phyloP scores from a whole-genome alignment of 1,140 invertebrate genomes.

The Wasmannia auropunctata region DNA sequence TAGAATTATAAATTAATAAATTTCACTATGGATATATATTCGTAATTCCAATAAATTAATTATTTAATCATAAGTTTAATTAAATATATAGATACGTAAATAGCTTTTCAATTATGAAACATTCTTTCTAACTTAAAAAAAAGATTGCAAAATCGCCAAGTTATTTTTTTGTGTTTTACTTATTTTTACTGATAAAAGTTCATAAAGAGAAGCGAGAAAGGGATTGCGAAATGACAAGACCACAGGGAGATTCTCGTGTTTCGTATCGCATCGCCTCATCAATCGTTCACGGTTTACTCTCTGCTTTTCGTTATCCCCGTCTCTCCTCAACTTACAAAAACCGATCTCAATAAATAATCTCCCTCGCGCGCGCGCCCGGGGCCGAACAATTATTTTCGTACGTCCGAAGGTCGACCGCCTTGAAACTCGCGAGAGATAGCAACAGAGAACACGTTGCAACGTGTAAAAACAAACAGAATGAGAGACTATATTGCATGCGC shows the following conservation, averaged over 20 bases:
- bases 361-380: background rate
- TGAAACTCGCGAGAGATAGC: constrained; percentile 7
- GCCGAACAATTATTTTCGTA: constrained; percentile 46
- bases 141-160: background rate
- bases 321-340: background rate
- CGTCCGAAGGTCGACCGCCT: constrained; percentile 36
- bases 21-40: background rate
- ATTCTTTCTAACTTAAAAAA: background rate
- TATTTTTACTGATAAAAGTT: background rate
- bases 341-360: constrained; percentile 43
- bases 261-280: background rate
- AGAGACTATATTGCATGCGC: background rate
- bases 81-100: background rate
- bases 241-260: background rate
- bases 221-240: constrained; percentile 20
- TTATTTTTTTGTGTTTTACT: background rate
- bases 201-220: background rate
- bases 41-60: background rate
- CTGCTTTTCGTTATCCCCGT: background rate
- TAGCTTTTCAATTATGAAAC: background rate
- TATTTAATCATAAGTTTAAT: background rate
- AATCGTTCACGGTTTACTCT: constrained; percentile 19
- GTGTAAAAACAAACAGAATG: constrained; percentile 11
- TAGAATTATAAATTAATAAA: background rate
- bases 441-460: background rate